Conservation (phyloP, 1,140 invertebrate species). For the Neotoxoptera formosana region DNA sequence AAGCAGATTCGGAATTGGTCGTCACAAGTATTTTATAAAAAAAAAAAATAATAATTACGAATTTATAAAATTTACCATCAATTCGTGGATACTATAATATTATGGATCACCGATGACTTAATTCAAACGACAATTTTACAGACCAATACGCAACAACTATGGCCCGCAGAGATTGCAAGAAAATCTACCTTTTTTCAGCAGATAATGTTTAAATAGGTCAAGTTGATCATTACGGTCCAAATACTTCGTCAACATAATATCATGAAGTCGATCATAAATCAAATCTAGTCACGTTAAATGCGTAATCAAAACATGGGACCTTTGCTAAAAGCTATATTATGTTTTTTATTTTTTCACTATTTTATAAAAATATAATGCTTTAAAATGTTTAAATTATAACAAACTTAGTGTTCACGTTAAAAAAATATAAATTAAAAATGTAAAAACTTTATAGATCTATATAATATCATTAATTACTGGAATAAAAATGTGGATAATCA, state of each 20-base stretch:
- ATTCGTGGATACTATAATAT: background rate
- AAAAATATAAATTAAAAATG: background rate
- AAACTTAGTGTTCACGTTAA: background rate
- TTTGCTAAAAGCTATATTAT: conserved; percentile 2
- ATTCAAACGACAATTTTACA: background rate
- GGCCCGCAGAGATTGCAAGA: background rate
- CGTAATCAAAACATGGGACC: background rate
- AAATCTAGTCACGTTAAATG: background rate
- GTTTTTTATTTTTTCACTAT: background rate
- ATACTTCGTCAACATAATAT: conserved; percentile 1
- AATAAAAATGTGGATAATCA: background rate
- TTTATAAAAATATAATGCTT: background rate
- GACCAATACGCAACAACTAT: background rate
- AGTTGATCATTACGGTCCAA: background rate
- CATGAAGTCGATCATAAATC: background rate
- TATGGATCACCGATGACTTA: background rate
- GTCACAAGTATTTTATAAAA: background rate
- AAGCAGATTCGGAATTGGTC: too few species aligned
- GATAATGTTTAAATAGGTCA: background rate
- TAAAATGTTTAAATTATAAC: background rate
- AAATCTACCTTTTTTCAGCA: background rate
- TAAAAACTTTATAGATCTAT: background rate
- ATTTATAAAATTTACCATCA: background rate
- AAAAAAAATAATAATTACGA: background rate
- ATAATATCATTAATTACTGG: background rate